Conservation (phyloP, 2,888 invertebrate species). For the Heliconius ethilla region DNA sequence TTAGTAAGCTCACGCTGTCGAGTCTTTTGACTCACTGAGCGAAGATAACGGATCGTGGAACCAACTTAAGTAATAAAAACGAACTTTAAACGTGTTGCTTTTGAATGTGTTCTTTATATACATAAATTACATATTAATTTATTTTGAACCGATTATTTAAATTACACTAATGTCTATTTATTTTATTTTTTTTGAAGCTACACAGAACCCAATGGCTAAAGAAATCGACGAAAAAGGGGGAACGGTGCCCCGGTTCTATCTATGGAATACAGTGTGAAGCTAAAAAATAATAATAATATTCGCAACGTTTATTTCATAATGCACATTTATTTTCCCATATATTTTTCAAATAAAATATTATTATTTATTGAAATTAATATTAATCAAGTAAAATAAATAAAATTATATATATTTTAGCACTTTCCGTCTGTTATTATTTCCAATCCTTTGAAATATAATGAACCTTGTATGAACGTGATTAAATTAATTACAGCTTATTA, state of each 20-base stretch:
- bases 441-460: conserved; percentile 15
- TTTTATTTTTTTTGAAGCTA: too few species aligned
- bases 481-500: conserved; percentile 24
- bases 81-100: not conserved
- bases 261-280: not conserved
- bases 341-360: not conserved
- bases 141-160: not conserved
- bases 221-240: too few species aligned
- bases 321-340: not conserved
- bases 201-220: too few species aligned
- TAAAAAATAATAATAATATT: not conserved
- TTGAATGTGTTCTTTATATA: not conserved
- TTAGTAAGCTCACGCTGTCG: not conserved
- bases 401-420: not conserved
- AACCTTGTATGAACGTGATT: conserved; percentile 9
- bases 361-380: not conserved
- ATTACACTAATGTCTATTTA: too few species aligned
- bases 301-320: not conserved
- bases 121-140: not conserved
- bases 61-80: not conserved
- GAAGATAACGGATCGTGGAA: not conserved
- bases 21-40: not conserved
- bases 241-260: too few species aligned
- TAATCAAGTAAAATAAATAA: not conserved
- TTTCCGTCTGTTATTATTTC: conserved; percentile 10